Percentiles rank a stretch among this genome's conserved stretches.
phyloP scores from a whole-genome alignment of 1,140 invertebrate species.

The Elysia chlorotica region DNA sequence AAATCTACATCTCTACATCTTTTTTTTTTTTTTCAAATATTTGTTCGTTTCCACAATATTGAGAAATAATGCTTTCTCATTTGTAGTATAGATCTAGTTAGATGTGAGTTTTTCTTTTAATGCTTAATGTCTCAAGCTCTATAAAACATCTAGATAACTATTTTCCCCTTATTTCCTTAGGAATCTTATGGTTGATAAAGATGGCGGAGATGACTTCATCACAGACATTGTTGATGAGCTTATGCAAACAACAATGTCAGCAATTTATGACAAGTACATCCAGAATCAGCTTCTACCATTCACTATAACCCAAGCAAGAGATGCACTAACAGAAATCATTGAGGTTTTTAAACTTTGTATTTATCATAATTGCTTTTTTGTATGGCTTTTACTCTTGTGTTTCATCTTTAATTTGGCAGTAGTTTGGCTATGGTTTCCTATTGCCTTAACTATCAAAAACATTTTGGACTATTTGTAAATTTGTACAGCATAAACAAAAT shows the following conservation, averaged over 20 bases:
- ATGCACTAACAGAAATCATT: slow-evolving; percentile 59
- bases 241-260: slow-evolving; percentile 40
- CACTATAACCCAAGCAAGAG: slow-evolving; percentile 59
- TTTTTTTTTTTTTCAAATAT: not conserved
- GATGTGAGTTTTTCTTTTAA: not conserved
- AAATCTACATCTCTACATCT: not conserved
- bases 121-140: no score
- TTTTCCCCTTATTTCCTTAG: slow-evolving; percentile 42
- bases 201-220: slow-evolving; percentile 58
- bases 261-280: slow-evolving; percentile 57
- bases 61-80: not conserved
- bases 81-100: not conserved
- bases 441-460: no score
- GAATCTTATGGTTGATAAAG: slow-evolving; percentile 58
- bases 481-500: no score
- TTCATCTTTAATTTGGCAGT: no score
- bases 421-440: no score
- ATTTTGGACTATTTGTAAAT: no score
- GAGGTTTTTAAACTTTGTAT: no score
- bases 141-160: no score
- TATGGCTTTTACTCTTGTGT: no score
- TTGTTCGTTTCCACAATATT: not conserved
- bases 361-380: no score
- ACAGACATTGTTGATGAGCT: slow-evolving; percentile 58
- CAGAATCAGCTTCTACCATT: slow-evolving; percentile 58